Evolutionary conservation across 1,140 invertebrate genomes (phyloP), one percentile per base, ranked within the genome.

Genomic region (Oncopodura yosiiana): DNA sequence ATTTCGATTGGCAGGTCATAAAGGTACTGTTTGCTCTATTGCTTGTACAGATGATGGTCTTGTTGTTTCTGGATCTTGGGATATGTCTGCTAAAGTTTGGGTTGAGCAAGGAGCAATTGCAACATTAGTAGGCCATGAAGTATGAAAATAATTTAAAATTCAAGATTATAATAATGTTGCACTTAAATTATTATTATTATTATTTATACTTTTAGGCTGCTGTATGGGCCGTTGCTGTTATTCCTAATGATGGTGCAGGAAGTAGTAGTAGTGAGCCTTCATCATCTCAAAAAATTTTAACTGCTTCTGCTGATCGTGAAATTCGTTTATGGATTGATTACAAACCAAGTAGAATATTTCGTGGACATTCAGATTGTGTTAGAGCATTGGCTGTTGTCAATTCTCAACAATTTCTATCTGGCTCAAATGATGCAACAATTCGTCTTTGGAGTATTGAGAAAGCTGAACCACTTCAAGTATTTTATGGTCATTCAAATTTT

Each of bases 361-460:
- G 27, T 75, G 91, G 84, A 8, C 93, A 97, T 67, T 84, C 80
- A 29, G 93, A 97, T 67, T 94, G 90, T 74, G 88, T 97, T 0
- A 73, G 94, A 68, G 82, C 78, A 37, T 65, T 96, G 36, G 75
- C 79, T 2, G 74, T 81, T 1, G 68, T 92, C 3, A 78, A 76
- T 45, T 72, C 77, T 21, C 73, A 79, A 24, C 77, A 83, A 41
- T 86, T 95, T 68, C 67, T 94, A 14, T 93, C 89, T 29, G 90
- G 87, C 67, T 80, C 87, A 19, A 98, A 97, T 72, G 94, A 98
- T 77, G 83, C 84, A 0, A 78, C 82, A 3, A 75, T 96, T 14
- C 79, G 82, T 64, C 73, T 82, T 29, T 96, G 93, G 93, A 79
- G 73, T 53, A 69, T 80, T 27, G 75, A 77, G 41, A 75, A 76